phyloP scores from a whole-genome alignment of 2,113 vertebrate species.

The Pantherophis guttatus region DNA sequence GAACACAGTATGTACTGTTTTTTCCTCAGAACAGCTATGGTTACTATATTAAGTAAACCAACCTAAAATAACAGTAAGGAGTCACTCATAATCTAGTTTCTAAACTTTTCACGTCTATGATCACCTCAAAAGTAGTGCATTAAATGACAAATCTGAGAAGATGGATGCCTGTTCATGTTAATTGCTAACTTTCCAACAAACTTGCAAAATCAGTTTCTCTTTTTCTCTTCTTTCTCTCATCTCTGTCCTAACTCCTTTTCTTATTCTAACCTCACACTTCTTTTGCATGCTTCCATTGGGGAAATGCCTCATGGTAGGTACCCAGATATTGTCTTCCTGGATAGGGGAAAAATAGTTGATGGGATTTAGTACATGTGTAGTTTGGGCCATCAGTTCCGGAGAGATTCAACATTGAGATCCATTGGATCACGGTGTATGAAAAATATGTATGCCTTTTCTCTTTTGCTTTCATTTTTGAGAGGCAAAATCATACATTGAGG shows the following conservation, averaged over 20 bases:
- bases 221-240: not conserved
- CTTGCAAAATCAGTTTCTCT: not conserved
- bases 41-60: not conserved
- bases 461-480: not conserved
- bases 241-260: not conserved
- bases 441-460: not conserved
- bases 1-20: not conserved
- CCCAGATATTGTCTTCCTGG: not conserved
- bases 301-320: slow-evolving; percentile 60
- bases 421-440: not conserved
- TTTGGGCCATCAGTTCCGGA: not conserved
- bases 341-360: not conserved
- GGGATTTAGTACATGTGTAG: not conserved
- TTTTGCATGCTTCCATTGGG: slow-evolving; percentile 66
- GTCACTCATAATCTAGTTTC: not conserved
- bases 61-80: not conserved
- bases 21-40: not conserved
- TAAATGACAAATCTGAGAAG: not conserved
- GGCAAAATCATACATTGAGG: not conserved
- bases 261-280: slow-evolving; percentile 60
- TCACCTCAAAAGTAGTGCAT: not conserved
- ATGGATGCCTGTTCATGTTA: slow-evolving; percentile 41
- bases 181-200: slow-evolving; percentile 42
- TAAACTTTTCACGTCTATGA: not conserved
- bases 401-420: not conserved